Percentiles rank a stretch among this genome's conserved stretches.
phyloP scores from a whole-genome alignment of 2,888 invertebrate genomes.

The Nymphalis urticae region DNA sequence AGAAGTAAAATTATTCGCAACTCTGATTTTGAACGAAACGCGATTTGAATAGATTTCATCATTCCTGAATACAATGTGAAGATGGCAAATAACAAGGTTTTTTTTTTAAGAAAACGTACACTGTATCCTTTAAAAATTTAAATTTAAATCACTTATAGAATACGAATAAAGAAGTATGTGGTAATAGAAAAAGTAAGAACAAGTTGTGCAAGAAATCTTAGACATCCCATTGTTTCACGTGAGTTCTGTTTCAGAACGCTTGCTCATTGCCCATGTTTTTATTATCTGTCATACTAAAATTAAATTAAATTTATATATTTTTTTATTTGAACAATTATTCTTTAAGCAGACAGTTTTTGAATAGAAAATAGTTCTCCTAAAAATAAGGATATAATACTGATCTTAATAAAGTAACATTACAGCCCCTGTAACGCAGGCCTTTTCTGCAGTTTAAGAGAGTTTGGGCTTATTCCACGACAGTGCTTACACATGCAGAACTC shows the following conservation, averaged over 20 bases:
- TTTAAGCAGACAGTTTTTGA: no score
- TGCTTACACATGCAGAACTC: no score
- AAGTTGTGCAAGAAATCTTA: conserved; percentile 3
- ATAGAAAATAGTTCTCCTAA: no score
- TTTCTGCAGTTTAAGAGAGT: no score
- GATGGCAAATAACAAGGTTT: neutral
- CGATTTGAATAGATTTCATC: conserved; percentile 34
- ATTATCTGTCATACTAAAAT: neutral
- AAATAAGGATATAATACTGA: no score
- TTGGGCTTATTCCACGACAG: no score
- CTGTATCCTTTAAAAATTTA: conserved; percentile 18
- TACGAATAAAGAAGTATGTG: conserved; percentile 9
- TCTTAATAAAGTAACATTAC: no score
- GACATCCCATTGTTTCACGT: neutral
- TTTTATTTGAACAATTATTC: no score
- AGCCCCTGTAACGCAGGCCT: no score
- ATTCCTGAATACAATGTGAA: conserved; percentile 26
- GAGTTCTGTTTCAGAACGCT: neutral
- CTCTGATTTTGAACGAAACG: conserved; percentile 40
- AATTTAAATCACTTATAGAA: conserved; percentile 16
- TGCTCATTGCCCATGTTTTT: neutral
- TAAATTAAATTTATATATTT: no score
- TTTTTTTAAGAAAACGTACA: conserved; percentile 18
- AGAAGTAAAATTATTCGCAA: conserved; percentile 35
- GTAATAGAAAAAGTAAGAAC: conserved; percentile 10